Evolutionary conservation across 2,888 invertebrate genomes (phyloP), one percentile per base, ranked within the genome.

Genomic region (Matsumyia berberina): DNA sequence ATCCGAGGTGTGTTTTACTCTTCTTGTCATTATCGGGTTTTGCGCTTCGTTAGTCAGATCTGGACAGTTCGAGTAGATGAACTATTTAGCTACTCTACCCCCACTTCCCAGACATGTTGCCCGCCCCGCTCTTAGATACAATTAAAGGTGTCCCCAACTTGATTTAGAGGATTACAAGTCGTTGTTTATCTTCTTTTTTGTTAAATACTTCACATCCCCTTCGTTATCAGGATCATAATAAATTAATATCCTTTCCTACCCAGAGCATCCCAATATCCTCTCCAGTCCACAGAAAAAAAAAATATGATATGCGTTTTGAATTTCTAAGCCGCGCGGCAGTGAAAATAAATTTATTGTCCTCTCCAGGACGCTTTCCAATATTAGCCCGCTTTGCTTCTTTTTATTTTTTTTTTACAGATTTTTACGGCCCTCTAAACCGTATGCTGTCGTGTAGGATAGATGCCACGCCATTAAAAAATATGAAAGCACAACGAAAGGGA

Each of bases 151-250:
- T 24, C 5, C 35, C 9, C 24, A 24, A 64, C 64, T 44, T 66
- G 39, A 66, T 66, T 49, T 49, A 24, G n/a, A 17, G 7, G 39
- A 42, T 44, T 44, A 55, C 55, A 57, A 35, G 11, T n/a, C 12
- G 12, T 9, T 9, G 12, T 24, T 33, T 12, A 12, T 15, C 8
- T 15, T 12, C 29, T 53, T 11, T n/a, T 15, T 12, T 39, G 42
- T 53, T 70, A 69, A 55, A 44, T 53, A n/a, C 55, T 15, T 12
- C 11, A 24, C 3, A 29, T 42, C 44, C 29, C 35, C 49, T 17
- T 60, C 51, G n/a, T 53, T 73, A 51, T 29, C 24, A 42, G 76
- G 81, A 81, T 81, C 81, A 81, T 81, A 57, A 81, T 81, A 81
- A 81, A 76, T 74, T 74, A 57, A 74, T 62, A 46, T 58, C 39